phyloP scores from a whole-genome alignment of 2,113 vertebrate species.

The Penelope pileata region DNA sequence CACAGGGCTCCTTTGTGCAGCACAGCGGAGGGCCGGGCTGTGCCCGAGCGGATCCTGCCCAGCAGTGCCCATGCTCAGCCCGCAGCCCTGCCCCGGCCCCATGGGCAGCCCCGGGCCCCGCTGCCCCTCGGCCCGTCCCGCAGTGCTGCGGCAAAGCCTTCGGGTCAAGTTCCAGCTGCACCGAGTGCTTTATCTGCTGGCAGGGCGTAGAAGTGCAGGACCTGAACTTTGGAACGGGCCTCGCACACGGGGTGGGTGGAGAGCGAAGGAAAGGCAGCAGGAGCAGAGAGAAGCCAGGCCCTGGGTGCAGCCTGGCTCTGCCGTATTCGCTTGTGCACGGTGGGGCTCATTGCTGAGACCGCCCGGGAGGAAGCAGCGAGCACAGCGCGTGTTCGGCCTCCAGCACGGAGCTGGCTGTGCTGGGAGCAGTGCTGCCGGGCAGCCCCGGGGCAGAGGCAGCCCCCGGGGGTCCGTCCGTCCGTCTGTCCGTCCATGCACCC shows the following conservation, averaged over 20 bases:
- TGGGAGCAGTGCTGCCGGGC: not conserved
- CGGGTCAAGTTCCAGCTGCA: conserved; percentile 66
- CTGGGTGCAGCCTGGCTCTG: not conserved
- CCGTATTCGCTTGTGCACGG: not conserved
- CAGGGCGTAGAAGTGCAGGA: not conserved
- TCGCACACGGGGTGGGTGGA: not conserved
- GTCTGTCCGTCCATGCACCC: no score
- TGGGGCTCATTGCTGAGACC: not conserved
- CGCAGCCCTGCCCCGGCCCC: not conserved
- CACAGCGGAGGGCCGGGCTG: fast-evolving
- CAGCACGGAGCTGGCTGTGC: not conserved
- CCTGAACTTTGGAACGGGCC: conserved; percentile 53
- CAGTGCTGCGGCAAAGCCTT: not conserved
- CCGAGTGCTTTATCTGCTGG: conserved; percentile 40
- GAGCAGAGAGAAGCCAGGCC: not conserved
- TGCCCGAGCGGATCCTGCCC: not conserved
- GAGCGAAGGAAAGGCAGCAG: not conserved
- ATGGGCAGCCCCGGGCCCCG: not conserved
- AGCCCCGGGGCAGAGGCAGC: not conserved
- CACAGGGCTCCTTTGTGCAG: not conserved
- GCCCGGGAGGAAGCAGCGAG: not conserved
- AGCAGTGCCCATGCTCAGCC: fast-evolving
- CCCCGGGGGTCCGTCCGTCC: no score
- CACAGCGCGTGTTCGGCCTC: not conserved
- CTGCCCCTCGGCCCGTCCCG: no score